A percentile compares a stretch with the other conserved stretches of the same genome.
phyloP scores from a whole-genome alignment of 2,113 vertebrate genomes.

The Crypturellus undulatus region DNA sequence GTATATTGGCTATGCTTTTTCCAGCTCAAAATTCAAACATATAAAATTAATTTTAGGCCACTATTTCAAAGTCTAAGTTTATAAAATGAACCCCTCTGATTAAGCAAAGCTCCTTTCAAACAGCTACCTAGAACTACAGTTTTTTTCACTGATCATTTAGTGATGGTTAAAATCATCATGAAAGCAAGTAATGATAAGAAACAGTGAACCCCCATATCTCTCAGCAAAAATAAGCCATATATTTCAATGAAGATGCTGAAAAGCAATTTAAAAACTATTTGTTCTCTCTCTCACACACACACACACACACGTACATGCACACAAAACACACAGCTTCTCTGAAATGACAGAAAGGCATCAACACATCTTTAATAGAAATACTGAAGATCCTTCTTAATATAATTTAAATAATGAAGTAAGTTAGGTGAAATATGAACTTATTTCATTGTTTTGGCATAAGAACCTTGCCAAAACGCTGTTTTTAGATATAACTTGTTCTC shows the following conservation, averaged over 20 bases:
- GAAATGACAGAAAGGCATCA: neutral
- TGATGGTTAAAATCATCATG: neutral
- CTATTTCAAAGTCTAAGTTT: neutral
- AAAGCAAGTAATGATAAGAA: neutral
- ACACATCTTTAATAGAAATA: neutral
- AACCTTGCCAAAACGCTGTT: neutral
- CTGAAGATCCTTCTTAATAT: neutral
- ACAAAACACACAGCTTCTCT: neutral
- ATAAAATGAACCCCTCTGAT: neutral
- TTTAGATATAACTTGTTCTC: neutral
- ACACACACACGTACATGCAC: neutral
- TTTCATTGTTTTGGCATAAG: neutral
- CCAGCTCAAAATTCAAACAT: neutral
- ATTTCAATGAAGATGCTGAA: neutral
- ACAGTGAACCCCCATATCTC: neutral
- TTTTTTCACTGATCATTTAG: neutral
- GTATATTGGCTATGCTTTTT: neutral
- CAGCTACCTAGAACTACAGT: neutral
- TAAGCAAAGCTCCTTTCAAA: neutral
- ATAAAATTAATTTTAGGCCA: neutral
- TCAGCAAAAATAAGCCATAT: neutral
- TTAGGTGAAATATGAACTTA: neutral
- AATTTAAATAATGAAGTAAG: neutral
- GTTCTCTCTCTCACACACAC: no score
- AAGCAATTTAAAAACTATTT: neutral